These are phyloP conservation scores for Riparia riparia DNA, from an alignment of 2,113 vertebrate species.

Conservation along the genomic window DNA sequence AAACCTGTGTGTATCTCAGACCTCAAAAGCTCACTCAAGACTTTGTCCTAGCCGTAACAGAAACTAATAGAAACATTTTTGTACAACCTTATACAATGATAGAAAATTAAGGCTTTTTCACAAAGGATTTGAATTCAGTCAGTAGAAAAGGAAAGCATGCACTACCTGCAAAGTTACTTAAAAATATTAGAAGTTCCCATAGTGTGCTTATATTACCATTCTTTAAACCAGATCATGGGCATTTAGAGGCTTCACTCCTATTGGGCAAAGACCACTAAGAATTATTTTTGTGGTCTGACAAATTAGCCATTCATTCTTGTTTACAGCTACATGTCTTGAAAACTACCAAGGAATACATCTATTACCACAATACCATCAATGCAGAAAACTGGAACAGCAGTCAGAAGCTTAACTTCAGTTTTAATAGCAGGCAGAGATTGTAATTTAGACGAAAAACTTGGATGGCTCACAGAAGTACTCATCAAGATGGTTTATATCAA, in stretches of 20 bases:
- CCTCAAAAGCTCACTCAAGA: background rate
- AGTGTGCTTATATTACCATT: background rate
- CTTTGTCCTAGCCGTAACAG: background rate
- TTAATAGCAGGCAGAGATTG: background rate
- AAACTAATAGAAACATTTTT: background rate
- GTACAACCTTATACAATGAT: background rate
- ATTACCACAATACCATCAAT: background rate
- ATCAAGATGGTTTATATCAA: background rate
- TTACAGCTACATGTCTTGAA: background rate
- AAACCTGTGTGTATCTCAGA: background rate
- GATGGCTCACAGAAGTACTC: background rate
- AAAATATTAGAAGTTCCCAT: background rate
- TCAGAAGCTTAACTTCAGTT: background rate
- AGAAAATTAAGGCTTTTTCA: background rate
- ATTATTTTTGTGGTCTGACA: background rate
- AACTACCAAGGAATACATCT: background rate
- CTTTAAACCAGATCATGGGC: background rate
- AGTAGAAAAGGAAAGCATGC: background rate
- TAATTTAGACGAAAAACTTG: background rate
- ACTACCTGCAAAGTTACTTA: background rate
- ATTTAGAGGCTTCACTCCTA: background rate
- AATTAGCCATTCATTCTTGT: background rate
- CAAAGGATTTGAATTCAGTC: background rate
- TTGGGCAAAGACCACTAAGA: background rate
- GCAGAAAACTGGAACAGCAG: background rate